Evolutionary conservation across 2,113 vertebrate genomes (phyloP).

Genomic region (Tragelaphus scriptus): DNA sequence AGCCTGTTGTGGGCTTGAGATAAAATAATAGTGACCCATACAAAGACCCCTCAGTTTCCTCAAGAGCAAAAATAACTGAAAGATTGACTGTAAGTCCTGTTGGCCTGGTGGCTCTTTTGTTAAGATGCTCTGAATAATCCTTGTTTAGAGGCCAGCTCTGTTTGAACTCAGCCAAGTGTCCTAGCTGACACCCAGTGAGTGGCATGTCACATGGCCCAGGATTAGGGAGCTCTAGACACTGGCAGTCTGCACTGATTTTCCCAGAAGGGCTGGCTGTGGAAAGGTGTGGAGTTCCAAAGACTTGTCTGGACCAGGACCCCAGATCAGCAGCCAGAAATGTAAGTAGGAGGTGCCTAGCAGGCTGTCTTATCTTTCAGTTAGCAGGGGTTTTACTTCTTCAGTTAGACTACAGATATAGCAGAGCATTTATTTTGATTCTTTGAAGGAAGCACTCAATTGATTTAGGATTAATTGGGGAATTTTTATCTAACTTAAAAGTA

Average conservation of each 20-base stretch:
- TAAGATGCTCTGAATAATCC: neutral
- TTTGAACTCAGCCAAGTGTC: neutral
- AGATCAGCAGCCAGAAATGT: neutral
- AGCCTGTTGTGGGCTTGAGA: neutral
- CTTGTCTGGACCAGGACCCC: neutral
- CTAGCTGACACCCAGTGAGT: neutral
- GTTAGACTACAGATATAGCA: neutral
- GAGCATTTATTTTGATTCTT: neutral
- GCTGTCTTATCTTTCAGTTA: neutral
- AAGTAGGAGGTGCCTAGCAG: neutral
- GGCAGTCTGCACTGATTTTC: neutral
- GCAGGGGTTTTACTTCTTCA: neutral
- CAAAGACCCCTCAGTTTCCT: neutral
- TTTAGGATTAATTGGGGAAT: neutral
- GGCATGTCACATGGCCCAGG: neutral
- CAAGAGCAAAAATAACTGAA: neutral
- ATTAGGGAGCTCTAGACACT: neutral
- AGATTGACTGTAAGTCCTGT: neutral
- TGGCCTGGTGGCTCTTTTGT: neutral
- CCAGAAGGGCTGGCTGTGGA: neutral
- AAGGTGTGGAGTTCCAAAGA: neutral
- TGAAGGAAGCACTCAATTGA: neutral
- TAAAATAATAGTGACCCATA: neutral
- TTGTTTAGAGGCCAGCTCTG: neutral
- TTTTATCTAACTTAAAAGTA: conserved; percentile 36